Evolutionary conservation across 2,113 vertebrate species (phyloP).

Genomic region (Myotis davidii): DNA sequence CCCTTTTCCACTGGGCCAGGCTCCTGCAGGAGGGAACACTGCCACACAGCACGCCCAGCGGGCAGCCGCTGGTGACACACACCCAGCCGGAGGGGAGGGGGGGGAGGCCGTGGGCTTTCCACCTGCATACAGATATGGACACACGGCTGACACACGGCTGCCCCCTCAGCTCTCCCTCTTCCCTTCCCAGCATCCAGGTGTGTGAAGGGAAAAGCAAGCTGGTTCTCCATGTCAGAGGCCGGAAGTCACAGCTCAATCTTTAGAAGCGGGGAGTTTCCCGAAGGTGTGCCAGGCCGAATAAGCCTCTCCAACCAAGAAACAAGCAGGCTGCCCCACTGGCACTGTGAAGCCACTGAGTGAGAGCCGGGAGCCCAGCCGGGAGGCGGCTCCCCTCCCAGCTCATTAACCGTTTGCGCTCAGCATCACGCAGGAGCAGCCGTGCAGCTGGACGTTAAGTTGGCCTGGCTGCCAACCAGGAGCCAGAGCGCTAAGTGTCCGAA

Average conservation of each 20-base stretch:
- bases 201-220: not conserved
- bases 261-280: not conserved
- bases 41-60: fast-evolving
- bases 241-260: slow-evolving; percentile 7
- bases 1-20: not conserved
- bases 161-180: not conserved
- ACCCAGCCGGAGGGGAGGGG: not conserved
- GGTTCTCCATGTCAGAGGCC: not conserved
- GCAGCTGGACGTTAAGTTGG: slow-evolving; percentile 72
- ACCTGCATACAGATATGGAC: not conserved
- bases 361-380: not conserved
- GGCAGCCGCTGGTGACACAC: not conserved
- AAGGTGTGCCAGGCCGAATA: slow-evolving; percentile 17
- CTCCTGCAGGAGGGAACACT: not conserved
- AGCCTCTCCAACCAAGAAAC: slow-evolving; percentile 62
- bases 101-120: not conserved
- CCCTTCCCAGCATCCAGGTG: not conserved
- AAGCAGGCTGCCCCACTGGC: slow-evolving; percentile 78
- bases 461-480: slow-evolving; percentile 62
- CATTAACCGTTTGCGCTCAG: slow-evolving; percentile 80
- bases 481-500: not conserved
- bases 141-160: not conserved
- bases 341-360: slow-evolving; percentile 15
- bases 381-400: slow-evolving; percentile 71
- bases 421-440: slow-evolving; percentile 60